phyloP scores from a whole-genome alignment of 1,140 invertebrate genomes.

The Pissodes strobi region DNA sequence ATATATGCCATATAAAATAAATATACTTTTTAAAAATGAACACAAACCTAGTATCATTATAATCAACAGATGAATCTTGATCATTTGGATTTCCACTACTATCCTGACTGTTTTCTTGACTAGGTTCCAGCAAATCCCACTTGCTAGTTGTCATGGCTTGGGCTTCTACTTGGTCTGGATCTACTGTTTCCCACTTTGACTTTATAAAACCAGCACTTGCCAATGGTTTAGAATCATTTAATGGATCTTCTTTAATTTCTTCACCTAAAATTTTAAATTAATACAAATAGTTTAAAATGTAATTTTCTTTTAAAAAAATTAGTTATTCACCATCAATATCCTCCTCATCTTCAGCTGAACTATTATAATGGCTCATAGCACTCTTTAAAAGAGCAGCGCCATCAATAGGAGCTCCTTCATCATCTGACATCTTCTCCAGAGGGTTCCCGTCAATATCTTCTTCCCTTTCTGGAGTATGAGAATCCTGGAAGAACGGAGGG shows the following conservation, averaged over 20 bases:
- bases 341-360: constrained; percentile 43
- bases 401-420: constrained; percentile 77
- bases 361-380: constrained; percentile 61
- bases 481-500: constrained; percentile 12
- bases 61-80: constrained; percentile 49
- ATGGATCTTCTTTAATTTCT: constrained; percentile 54
- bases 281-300: background rate
- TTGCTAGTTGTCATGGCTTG: constrained; percentile 89
- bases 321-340: constrained; percentile 46
- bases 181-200: constrained; percentile 95
- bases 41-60: constrained; percentile 28
- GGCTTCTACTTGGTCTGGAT: constrained; percentile 82
- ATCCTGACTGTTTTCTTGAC: constrained; percentile 59
- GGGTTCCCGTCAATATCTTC: constrained; percentile 69
- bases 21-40: background rate
- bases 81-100: constrained; percentile 59
- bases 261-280: constrained; percentile 35
- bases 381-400: constrained; percentile 77
- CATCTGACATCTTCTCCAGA: constrained; percentile 60
- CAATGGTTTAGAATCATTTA: constrained; percentile 32
- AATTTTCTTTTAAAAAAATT: background rate
- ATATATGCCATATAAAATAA: no score
- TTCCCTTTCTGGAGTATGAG: constrained; percentile 36
- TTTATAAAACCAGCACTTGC: constrained; percentile 72
- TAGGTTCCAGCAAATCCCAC: constrained; percentile 69